phyloP scores from a whole-genome alignment of 2,113 vertebrate species.

The Ranitomeya imitator region DNA sequence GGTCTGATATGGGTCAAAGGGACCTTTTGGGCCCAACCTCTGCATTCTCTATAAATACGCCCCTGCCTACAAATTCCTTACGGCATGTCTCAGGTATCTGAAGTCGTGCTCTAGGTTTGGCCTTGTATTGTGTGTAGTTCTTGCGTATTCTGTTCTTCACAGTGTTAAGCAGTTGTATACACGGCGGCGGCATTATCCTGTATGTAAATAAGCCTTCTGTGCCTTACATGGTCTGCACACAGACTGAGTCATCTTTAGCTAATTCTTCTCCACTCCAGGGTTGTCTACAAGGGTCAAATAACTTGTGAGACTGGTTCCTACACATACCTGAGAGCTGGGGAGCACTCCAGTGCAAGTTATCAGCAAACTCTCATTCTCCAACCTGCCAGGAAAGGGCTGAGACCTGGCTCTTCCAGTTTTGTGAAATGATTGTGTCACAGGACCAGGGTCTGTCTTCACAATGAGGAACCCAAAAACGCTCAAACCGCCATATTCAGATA shows the following conservation, averaged over 20 bases:
- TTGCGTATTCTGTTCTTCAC: not conserved
- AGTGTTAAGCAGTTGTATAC: not conserved
- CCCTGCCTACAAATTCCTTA: no score
- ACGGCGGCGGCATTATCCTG: not conserved
- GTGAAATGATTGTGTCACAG: not conserved
- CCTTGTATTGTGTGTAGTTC: no score
- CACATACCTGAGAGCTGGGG: not conserved
- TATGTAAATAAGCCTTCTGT: not conserved
- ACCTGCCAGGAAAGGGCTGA: not conserved
- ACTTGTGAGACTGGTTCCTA: slow-evolving; percentile 33
- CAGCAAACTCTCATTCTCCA: not conserved
- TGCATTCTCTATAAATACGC: no score
- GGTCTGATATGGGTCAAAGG: no score
- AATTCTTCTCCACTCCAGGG: no score
- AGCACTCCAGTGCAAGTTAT: not conserved
- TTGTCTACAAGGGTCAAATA: not conserved
- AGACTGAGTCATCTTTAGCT: not conserved
- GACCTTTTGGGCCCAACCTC: no score
- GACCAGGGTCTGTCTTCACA: not conserved
- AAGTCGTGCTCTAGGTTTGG: no score
- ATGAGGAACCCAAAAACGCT: not conserved
- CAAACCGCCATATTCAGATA: not conserved
- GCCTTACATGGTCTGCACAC: not conserved
- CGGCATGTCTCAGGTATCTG: no score
- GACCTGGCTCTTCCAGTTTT: slow-evolving; percentile 35